phyloP scores from a whole-genome alignment of 2,797 vertebrate genomes.

The Schizopygopsis malacanthus region DNA sequence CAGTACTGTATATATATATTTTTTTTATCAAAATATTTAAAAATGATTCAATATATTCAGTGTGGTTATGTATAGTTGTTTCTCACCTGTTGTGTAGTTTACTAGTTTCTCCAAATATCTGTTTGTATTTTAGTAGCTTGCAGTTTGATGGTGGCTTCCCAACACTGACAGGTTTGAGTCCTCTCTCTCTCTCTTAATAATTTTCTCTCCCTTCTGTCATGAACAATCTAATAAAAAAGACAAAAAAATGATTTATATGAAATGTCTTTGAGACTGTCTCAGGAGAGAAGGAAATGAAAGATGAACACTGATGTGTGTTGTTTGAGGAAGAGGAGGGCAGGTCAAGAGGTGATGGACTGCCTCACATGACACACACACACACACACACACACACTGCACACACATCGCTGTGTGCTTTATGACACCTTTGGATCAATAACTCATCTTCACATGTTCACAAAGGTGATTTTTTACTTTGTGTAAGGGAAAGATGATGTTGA shows the following conservation, averaged over 20 bases:
- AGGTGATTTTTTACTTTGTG: background rate
- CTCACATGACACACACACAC: constrained; percentile 28
- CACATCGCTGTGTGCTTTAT: constrained; percentile 8
- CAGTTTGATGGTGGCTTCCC: too few species aligned
- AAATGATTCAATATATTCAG: background rate
- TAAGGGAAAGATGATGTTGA: background rate
- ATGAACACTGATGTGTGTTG: constrained; percentile 26
- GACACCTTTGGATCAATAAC: constrained; percentile 30
- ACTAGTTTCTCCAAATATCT: background rate
- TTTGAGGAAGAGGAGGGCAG: constrained; percentile 13
- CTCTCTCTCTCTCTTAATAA: background rate
- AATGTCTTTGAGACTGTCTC: background rate
- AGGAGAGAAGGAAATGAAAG: constrained; percentile 20
- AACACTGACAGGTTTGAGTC: background rate
- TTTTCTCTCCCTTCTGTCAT: background rate
- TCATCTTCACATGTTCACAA: constrained; percentile 21
- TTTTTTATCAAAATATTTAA: background rate
- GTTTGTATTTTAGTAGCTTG: background rate
- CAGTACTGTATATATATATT: too few species aligned
- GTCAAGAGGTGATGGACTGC: constrained; percentile 8
- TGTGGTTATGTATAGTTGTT: background rate
- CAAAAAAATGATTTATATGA: background rate
- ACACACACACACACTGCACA: background rate
- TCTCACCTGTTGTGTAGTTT: background rate
- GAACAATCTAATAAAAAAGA: constrained; percentile 12